Percentiles rank a stretch among this genome's conserved stretches.
Evolutionary conservation across 2,797 vertebrate species (phyloP).

Genomic region (Coranthus polyacanthus): DNA sequence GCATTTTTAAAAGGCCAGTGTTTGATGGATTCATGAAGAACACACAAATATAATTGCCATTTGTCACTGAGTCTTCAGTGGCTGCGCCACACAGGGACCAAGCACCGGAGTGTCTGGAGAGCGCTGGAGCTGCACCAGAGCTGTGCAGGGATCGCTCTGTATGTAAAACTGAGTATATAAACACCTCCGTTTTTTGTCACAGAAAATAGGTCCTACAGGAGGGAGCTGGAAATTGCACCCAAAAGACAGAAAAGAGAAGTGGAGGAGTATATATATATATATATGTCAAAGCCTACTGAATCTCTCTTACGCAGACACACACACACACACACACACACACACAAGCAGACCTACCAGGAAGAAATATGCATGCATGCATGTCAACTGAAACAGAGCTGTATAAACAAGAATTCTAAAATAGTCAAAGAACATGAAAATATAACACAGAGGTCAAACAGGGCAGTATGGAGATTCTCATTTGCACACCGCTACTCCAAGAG

Average conservation of each 20-base stretch:
- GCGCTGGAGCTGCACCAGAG: constrained; percentile 54
- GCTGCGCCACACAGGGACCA: constrained; percentile 82
- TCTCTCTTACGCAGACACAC: constrained; percentile 5
- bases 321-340: constrained; percentile 11
- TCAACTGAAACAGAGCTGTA: constrained; percentile 78
- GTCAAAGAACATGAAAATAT: constrained; percentile 79
- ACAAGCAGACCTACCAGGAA: constrained; percentile 67
- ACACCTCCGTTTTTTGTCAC: constrained; percentile 83
- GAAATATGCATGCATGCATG: constrained; percentile 81
- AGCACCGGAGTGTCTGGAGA: constrained; percentile 74
- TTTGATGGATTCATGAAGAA: constrained; percentile 92
- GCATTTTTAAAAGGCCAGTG: constrained; percentile 91
- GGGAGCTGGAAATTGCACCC: constrained; percentile 85
- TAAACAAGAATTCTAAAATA: constrained; percentile 85
- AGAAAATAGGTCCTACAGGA: constrained; percentile 86
- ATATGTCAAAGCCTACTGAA: constrained; percentile 50
- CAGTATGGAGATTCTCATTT: constrained; percentile 81
- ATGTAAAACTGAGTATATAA: constrained; percentile 85
- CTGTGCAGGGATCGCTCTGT: constrained; percentile 74
- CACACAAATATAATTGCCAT: constrained; percentile 93
- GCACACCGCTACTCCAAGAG: constrained; percentile 61
- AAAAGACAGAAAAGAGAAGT: constrained; percentile 77
- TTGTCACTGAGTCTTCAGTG: constrained; percentile 87
- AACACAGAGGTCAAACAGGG: constrained; percentile 79
- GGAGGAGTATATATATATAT: constrained; percentile 24